These are phyloP conservation scores for Lates japonicus DNA, from an alignment of 2,797 vertebrate species.

Conservation along the genomic window DNA sequence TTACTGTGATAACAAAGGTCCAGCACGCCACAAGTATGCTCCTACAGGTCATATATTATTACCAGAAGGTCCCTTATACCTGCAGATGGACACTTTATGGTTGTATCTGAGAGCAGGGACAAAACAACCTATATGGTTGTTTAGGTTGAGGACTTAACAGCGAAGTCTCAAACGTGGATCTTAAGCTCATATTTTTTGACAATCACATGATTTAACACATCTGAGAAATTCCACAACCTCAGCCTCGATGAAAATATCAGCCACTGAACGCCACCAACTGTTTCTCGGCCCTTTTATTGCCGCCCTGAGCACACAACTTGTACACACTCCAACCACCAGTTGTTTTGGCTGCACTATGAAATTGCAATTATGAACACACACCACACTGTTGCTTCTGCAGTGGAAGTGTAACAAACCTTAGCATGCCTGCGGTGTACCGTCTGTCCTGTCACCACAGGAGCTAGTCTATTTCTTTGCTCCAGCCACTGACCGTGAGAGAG, in stretches of 20 bases:
- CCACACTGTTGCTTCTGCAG: neutral
- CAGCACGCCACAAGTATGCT: too few species aligned
- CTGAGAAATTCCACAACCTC: neutral
- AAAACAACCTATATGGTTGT: neutral
- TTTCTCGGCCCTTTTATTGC: too few species aligned
- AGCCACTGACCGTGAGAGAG: conserved; percentile 67
- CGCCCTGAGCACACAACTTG: neutral
- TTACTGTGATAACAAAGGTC: too few species aligned
- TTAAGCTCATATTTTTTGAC: too few species aligned
- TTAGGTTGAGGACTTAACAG: neutral
- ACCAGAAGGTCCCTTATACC: too few species aligned
- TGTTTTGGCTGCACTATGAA: conserved; percentile 2
- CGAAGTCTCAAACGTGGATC: neutral
- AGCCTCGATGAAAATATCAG: neutral
- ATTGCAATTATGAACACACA: conserved; percentile 2
- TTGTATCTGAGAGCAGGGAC: too few species aligned
- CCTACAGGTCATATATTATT: too few species aligned
- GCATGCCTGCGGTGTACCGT: conserved; percentile 17
- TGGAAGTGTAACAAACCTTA: conserved; percentile 31
- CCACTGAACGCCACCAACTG: neutral
- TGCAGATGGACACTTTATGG: too few species aligned
- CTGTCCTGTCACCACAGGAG: conserved; percentile 35
- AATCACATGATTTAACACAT: neutral
- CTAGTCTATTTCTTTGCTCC: conserved; percentile 55
- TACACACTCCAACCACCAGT: neutral